Percentiles rank a stretch among this genome's conserved stretches.
Conservation (phyloP, 2,113 vertebrate genomes). For the Thamnophis sirtalis region DNA sequence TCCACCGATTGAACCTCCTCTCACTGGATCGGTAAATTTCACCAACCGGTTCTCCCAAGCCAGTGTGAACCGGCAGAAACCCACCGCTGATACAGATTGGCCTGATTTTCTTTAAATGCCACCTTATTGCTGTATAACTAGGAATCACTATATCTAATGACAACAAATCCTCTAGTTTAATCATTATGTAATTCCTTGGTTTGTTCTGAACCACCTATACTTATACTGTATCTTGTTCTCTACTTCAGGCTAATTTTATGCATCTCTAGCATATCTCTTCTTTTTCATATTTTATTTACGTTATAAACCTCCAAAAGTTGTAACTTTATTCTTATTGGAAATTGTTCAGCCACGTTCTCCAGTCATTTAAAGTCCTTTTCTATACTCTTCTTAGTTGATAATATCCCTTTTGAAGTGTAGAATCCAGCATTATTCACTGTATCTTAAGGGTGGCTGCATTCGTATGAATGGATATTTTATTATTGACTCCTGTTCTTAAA, state of each 20-base stretch:
- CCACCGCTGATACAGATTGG: neutral
- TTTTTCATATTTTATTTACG: neutral
- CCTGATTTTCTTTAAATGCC: neutral
- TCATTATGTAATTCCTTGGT: neutral
- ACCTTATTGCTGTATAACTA: neutral
- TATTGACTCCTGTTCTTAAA: neutral
- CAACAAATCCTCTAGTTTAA: neutral
- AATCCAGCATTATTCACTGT: neutral
- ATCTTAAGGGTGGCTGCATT: neutral
- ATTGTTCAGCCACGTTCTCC: neutral
- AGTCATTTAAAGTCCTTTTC: neutral
- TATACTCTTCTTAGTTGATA: neutral
- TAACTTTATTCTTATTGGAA: neutral
- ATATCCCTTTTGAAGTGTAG: neutral
- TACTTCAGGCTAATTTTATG: neutral
- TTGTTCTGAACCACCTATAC: neutral
- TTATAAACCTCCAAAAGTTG: neutral
- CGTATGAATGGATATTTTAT: neutral
- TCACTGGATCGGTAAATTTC: too few species aligned
- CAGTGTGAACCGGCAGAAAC: too few species aligned
- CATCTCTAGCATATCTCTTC: neutral
- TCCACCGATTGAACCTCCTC: too few species aligned
- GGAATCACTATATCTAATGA: neutral
- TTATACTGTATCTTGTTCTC: neutral
- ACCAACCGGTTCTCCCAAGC: too few species aligned